phyloP scores from a whole-genome alignment of 2,797 vertebrate genomes.

The Ciconia nigra region DNA sequence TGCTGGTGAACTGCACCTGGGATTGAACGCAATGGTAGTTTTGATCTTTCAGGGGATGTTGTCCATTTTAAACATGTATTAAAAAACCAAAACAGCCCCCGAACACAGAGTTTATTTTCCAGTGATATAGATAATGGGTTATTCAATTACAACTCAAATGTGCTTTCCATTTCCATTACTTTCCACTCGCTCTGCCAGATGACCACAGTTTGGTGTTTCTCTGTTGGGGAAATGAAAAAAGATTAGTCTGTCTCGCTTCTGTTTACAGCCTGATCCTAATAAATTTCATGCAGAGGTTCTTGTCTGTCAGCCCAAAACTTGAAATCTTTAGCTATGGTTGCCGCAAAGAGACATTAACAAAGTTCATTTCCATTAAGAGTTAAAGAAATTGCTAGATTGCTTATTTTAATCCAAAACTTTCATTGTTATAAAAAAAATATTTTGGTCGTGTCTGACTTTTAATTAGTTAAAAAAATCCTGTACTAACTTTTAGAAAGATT shows the following conservation, averaged over 20 bases:
- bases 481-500: not conserved
- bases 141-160: not conserved
- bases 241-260: not conserved
- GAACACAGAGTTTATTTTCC: not conserved
- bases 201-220: not conserved
- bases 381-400: not conserved
- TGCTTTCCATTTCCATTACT: constrained; percentile 38
- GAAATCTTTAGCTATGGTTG: not conserved
- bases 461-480: not conserved
- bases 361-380: not conserved
- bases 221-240: not conserved
- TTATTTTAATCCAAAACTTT: not conserved
- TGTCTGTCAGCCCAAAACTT: not conserved
- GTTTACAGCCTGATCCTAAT: not conserved
- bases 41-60: not conserved
- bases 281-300: not conserved
- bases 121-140: not conserved
- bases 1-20: not conserved
- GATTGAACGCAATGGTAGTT: not conserved
- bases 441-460: not conserved
- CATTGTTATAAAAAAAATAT: not conserved
- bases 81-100: not conserved
- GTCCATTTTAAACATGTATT: not conserved
- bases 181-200: constrained; percentile 17
- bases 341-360: not conserved